phyloP scores from a whole-genome alignment of 2,888 invertebrate species.

The Spodoptera exigua region DNA sequence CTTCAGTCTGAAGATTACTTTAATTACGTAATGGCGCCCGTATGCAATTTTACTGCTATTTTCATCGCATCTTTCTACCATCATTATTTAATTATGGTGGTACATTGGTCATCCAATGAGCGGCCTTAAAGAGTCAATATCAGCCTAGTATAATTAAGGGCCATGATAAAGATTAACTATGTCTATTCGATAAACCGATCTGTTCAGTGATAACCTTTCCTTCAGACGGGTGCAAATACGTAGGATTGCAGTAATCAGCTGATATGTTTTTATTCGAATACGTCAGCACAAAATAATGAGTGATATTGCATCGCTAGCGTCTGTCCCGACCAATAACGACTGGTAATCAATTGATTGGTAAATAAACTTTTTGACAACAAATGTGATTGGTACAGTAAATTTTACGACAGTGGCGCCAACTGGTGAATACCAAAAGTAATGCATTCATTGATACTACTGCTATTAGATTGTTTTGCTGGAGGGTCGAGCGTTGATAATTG shows the following conservation, averaged over 20 bases:
- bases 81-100: slow-evolving; percentile 8
- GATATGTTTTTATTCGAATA: slow-evolving; percentile 16
- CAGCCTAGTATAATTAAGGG: slow-evolving; percentile 5
- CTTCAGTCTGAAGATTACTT: slow-evolving; percentile 35
- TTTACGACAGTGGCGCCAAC: too few species aligned
- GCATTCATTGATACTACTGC: slow-evolving; percentile 1
- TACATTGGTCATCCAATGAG: slow-evolving; percentile 2
- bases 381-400: too few species aligned
- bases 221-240: slow-evolving; percentile 6
- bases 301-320: too few species aligned
- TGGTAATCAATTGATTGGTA: too few species aligned
- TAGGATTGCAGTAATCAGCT: slow-evolving; percentile 10
- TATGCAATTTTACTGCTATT: slow-evolving; percentile 11
- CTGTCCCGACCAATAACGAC: too few species aligned
- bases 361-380: too few species aligned
- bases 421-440: too few species aligned
- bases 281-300: slow-evolving; percentile 8
- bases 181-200: slow-evolving; percentile 22
- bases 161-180: slow-evolving; percentile 23
- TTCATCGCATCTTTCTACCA: slow-evolving; percentile 9
- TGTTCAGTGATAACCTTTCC: slow-evolving; percentile 37
- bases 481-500: neutral
- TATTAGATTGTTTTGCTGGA: slow-evolving; percentile 6
- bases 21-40: slow-evolving; percentile 11
- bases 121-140: neutral